Evolutionary conservation across 2,888 invertebrate genomes (phyloP).

Genomic region (Alloplasta piceator): DNA sequence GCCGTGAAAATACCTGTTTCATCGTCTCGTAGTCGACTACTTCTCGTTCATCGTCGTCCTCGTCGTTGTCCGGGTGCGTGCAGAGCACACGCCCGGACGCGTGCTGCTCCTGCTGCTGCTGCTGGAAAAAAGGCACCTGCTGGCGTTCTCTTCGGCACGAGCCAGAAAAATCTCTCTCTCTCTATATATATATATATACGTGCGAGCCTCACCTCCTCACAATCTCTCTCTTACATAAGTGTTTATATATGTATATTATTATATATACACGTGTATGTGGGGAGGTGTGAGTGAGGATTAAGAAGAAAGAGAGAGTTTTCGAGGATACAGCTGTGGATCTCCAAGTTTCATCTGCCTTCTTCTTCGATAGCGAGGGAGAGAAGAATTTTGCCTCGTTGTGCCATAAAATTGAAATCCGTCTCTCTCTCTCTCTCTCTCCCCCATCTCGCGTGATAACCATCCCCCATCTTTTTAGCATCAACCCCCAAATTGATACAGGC

Average conservation of each 20-base stretch:
- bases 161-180: constrained; percentile 67
- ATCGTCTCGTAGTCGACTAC: constrained; percentile 45
- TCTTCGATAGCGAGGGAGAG: neutral
- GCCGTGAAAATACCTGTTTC: constrained; percentile 68
- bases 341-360: constrained; percentile 76
- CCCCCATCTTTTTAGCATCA: constrained; percentile 73
- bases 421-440: neutral
- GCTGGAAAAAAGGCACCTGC: constrained; percentile 76
- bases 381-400: no score
- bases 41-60: constrained; percentile 27
- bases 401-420: no score
- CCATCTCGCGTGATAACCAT: constrained; percentile 81
- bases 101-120: constrained; percentile 62
- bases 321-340: constrained; percentile 78
- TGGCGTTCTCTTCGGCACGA: constrained; percentile 76
- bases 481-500: constrained; percentile 48
- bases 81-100: constrained; percentile 66
- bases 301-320: constrained; percentile 15
- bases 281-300: constrained; percentile 16
- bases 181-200: no score
- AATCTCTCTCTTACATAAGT: constrained; percentile 6
- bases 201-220: constrained; percentile 45
- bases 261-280: constrained; percentile 1
- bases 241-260: constrained; percentile 7
- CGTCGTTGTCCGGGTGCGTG: constrained; percentile 57